phyloP scores from a whole-genome alignment of 1,140 invertebrate species.

The Mamestra configurata region DNA sequence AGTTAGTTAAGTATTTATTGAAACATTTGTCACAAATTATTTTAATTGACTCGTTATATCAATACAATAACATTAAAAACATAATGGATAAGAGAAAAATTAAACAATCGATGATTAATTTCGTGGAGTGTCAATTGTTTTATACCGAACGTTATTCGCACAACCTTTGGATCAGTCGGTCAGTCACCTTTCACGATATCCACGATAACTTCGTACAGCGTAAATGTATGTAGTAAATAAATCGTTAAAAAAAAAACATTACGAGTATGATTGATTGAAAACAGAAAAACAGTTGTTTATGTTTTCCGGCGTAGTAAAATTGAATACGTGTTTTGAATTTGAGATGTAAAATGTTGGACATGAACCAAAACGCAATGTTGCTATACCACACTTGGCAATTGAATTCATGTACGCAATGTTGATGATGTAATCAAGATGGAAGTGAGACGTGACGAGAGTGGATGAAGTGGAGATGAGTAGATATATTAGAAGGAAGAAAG shows the following conservation, averaged over 20 bases:
- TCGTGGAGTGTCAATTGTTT: not conserved
- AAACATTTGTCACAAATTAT: too few species aligned
- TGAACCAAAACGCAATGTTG: not conserved
- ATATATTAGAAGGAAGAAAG: too few species aligned
- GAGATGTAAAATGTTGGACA: not conserved
- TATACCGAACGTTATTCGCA: not conserved
- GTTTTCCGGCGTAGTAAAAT: not conserved
- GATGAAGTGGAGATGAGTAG: too few species aligned
- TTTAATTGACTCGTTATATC: too few species aligned
- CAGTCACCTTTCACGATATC: not conserved
- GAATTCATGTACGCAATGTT: too few species aligned
- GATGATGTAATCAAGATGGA: too few species aligned
- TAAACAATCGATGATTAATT: too few species aligned
- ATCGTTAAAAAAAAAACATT: not conserved
- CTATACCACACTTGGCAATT: too few species aligned
- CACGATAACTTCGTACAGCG: not conserved
- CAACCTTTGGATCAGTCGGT: conserved; percentile 3
- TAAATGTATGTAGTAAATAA: not conserved
- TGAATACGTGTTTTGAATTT: not conserved
- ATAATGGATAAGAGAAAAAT: too few species aligned
- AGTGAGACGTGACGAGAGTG: too few species aligned
- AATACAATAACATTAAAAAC: too few species aligned
- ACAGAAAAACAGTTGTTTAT: conserved; percentile 8
- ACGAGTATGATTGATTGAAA: not conserved
- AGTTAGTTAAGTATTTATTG: too few species aligned